Percentiles rank a stretch among this genome's conserved stretches.
These are phyloP conservation scores for Cettia cetti DNA, from an alignment of 2,113 vertebrate genomes.

Conservation along the genomic window DNA sequence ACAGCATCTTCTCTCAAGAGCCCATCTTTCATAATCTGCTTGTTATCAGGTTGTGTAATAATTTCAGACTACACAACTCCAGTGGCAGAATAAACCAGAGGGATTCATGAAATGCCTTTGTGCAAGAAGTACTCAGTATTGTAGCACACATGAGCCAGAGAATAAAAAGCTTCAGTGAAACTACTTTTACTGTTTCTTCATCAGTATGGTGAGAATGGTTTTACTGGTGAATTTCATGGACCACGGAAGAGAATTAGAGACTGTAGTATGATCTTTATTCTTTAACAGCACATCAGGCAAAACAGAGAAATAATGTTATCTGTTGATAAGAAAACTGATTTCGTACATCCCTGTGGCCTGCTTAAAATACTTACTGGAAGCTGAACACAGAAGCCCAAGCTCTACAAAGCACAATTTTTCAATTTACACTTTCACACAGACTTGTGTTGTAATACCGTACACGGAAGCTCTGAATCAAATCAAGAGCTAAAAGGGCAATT, in stretches of 20 bases:
- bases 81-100: background rate
- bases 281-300: background rate
- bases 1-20: background rate
- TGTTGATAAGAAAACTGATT: background rate
- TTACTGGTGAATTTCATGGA: background rate
- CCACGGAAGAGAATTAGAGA: background rate
- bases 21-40: constrained; percentile 36
- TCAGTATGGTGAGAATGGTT: background rate
- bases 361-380: background rate
- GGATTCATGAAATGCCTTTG: background rate
- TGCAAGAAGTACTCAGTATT: background rate
- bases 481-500: background rate
- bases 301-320: background rate
- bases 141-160: background rate
- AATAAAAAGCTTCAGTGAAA: background rate
- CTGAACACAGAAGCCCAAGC: background rate
- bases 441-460: background rate
- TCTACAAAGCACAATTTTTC: background rate
- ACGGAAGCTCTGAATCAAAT: background rate
- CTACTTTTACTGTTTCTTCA: background rate
- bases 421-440: background rate
- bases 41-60: background rate
- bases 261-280: background rate
- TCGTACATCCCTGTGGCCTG: background rate
- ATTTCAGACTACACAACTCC: background rate